Conservation (phyloP, 2,113 vertebrate species). For the Podocnemis expansa region DNA sequence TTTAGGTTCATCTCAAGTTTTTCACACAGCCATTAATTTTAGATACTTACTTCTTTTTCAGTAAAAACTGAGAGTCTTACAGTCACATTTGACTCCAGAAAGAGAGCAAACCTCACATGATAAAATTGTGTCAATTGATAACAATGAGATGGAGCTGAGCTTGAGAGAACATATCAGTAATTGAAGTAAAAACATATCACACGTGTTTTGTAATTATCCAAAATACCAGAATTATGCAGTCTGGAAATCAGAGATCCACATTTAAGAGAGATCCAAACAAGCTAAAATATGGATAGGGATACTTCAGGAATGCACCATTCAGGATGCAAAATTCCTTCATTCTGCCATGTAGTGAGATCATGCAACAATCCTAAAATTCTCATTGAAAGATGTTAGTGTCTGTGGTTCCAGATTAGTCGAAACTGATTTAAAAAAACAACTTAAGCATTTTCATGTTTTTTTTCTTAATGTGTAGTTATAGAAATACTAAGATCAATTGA, state of each 20-base stretch:
- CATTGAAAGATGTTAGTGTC: background rate
- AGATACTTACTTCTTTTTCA: background rate
- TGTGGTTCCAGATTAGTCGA: background rate
- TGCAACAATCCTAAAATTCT: accelerated
- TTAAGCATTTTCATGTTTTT: background rate
- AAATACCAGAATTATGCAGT: background rate
- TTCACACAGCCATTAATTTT: background rate
- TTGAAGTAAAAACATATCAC: background rate
- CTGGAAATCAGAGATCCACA: background rate
- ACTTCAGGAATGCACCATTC: background rate
- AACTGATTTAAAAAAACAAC: background rate
- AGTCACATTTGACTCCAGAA: background rate
- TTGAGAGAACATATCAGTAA: background rate
- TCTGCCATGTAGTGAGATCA: background rate
- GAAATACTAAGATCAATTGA: background rate
- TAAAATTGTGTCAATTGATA: background rate
- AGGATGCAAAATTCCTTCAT: background rate
- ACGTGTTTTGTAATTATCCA: background rate
- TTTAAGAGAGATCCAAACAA: background rate
- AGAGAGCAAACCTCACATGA: background rate
- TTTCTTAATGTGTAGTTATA: background rate
- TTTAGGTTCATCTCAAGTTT: background rate
- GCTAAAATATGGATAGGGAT: background rate
- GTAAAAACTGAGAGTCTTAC: background rate
- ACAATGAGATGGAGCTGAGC: background rate